Evolutionary conservation across 2,888 invertebrate species (phyloP).

Genomic region (Pandemis corylana): DNA sequence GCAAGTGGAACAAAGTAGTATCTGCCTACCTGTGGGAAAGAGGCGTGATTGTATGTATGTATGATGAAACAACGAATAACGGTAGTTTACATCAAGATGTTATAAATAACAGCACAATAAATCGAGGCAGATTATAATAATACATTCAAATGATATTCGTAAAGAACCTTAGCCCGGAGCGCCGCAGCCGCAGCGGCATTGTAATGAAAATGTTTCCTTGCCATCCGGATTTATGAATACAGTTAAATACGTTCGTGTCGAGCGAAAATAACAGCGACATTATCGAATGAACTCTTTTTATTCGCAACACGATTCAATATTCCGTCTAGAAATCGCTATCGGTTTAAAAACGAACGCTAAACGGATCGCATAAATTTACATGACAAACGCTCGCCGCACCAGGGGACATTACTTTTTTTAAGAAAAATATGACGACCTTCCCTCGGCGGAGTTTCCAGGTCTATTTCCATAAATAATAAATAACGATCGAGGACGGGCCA

Average conservation of each 20-base stretch:
- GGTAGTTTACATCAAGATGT: background rate
- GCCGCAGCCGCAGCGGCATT: conserved; percentile 21
- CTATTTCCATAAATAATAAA: conserved; percentile 84
- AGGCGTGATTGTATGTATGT: too few relatives aligned
- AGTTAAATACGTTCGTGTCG: conserved; percentile 65
- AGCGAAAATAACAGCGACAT: conserved; percentile 63
- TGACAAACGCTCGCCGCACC: conserved; percentile 74
- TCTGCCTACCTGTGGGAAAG: too few relatives aligned
- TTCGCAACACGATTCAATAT: conserved; percentile 73
- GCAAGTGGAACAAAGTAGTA: too few relatives aligned
- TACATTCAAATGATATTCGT: conserved; percentile 33
- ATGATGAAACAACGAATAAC: background rate
- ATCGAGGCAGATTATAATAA: conserved; percentile 26
- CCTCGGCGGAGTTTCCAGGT: conserved; percentile 76
- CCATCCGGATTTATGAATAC: conserved; percentile 59
- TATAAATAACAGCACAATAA: conserved; percentile 13
- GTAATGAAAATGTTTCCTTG: conserved; percentile 44
- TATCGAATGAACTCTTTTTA: conserved; percentile 66
- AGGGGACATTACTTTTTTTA: conserved; percentile 80
- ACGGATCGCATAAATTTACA: conserved; percentile 83
- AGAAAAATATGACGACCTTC: conserved; percentile 83
- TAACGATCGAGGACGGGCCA: conserved; percentile 78
- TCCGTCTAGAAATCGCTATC: conserved; percentile 78
- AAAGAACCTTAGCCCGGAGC: conserved; percentile 16
- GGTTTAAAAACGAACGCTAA: conserved; percentile 77